A percentile compares a stretch with the other conserved stretches of the same genome.
phyloP scores from a whole-genome alignment of 2,888 invertebrate species.

The Fragum fragum region DNA sequence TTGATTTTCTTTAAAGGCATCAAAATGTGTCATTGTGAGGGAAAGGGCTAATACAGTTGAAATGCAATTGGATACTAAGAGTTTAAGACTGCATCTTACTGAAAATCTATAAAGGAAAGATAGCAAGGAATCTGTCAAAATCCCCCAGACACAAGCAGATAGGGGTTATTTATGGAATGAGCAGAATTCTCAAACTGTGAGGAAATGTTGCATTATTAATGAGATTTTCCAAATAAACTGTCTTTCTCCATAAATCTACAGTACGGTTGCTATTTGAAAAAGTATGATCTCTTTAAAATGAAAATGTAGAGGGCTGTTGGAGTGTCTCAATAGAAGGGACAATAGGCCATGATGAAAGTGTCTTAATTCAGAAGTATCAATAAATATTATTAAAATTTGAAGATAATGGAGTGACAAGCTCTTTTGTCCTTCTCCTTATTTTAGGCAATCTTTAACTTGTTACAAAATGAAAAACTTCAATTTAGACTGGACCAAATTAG shows the following conservation, averaged over 20 bases:
- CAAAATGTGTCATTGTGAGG: no score
- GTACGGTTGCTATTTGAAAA: background rate
- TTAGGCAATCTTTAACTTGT: no score
- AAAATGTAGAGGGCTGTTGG: background rate
- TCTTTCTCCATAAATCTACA: background rate
- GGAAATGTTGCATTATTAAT: constrained; percentile 17
- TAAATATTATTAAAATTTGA: no score
- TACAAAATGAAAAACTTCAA: no score
- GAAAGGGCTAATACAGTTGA: no score
- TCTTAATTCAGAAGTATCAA: no score
- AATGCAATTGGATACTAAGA: background rate
- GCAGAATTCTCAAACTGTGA: constrained; percentile 12
- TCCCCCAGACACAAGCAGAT: constrained; percentile 19
- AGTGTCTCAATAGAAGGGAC: no score
- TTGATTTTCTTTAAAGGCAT: no score
- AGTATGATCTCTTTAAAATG: background rate
- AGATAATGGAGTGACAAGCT: no score
- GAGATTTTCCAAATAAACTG: constrained; percentile 11
- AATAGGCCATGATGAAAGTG: no score
- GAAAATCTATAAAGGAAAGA: background rate
- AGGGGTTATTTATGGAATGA: constrained; percentile 23
- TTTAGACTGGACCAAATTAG: no score
- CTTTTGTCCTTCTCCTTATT: no score
- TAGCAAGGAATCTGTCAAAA: constrained; percentile 1
- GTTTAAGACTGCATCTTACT: background rate